A percentile compares a stretch with the other conserved stretches of the same genome.
phyloP scores from a whole-genome alignment of 2,113 vertebrate species.

The Antigone vipio region DNA sequence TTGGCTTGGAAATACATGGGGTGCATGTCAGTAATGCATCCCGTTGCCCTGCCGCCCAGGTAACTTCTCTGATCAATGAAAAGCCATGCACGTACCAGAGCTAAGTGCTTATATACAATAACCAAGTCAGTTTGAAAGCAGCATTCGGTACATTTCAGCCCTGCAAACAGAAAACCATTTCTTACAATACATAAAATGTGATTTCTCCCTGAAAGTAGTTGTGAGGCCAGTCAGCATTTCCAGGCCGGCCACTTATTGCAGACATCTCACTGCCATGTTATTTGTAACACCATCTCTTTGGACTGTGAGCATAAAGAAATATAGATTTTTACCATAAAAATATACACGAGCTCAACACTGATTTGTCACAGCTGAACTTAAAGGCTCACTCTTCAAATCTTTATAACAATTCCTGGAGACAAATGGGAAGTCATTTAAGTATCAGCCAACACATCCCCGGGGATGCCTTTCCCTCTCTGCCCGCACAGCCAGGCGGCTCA shows the following conservation, averaged over 20 bases:
- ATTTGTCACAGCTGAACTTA: not conserved
- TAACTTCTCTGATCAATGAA: not conserved
- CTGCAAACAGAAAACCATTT: not conserved
- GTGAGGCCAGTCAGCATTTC: not conserved
- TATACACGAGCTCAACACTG: not conserved
- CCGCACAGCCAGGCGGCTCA: not conserved
- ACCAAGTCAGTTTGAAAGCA: not conserved
- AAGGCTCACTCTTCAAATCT: not conserved
- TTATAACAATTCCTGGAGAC: not conserved
- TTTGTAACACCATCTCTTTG: not conserved
- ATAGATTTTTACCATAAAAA: not conserved
- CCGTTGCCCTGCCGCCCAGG: accelerated
- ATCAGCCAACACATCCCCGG: not conserved
- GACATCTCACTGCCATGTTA: not conserved
- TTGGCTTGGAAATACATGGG: accelerated
- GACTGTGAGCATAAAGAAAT: not conserved
- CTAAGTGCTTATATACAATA: not conserved
- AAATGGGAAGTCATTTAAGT: not conserved
- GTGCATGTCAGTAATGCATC: accelerated
- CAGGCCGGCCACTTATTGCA: not conserved
- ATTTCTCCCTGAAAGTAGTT: not conserved
- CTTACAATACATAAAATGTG: not conserved
- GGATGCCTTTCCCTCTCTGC: not conserved
- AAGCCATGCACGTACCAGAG: accelerated
- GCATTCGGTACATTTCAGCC: not conserved